Conservation (phyloP, 2,113 vertebrate species). For the Perca fluviatilis region DNA sequence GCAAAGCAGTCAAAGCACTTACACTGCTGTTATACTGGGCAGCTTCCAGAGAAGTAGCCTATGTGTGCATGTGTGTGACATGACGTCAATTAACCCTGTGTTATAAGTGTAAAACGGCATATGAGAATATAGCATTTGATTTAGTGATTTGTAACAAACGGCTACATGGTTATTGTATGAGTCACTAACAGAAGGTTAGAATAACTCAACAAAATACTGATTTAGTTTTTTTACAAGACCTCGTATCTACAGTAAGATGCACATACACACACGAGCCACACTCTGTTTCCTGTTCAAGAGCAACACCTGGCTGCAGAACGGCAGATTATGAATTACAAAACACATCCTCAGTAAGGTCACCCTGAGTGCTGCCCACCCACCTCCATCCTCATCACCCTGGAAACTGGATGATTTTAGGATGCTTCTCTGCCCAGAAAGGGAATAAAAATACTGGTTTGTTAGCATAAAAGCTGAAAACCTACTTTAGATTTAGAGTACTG, state of each 20-base stretch:
- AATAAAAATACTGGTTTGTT: conserved; percentile 16
- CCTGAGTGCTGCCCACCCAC: conserved; percentile 56
- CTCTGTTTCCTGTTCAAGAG: conserved; percentile 28
- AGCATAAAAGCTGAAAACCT: conserved; percentile 37
- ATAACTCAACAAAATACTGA: neutral
- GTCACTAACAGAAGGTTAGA: neutral
- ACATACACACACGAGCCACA: neutral
- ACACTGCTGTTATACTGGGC: neutral
- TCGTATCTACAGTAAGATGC: neutral
- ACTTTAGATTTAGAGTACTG: conserved; percentile 7
- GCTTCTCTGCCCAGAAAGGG: conserved; percentile 32
- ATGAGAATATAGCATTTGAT: neutral
- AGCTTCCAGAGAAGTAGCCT: neutral
- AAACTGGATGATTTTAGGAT: conserved; percentile 71
- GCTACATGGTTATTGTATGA: neutral
- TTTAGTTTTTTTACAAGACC: neutral
- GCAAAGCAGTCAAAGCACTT: conserved; percentile 15
- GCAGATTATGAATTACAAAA: conserved; percentile 57
- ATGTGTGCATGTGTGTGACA: neutral
- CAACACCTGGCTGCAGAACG: conserved; percentile 59
- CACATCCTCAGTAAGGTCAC: conserved; percentile 66
- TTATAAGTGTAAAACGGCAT: conserved; percentile 6
- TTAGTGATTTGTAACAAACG: neutral
- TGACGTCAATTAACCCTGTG: conserved; percentile 1
- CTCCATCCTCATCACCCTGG: conserved; percentile 72